phyloP scores from a whole-genome alignment of 2,888 invertebrate species.

The Pegoplata infirma region DNA sequence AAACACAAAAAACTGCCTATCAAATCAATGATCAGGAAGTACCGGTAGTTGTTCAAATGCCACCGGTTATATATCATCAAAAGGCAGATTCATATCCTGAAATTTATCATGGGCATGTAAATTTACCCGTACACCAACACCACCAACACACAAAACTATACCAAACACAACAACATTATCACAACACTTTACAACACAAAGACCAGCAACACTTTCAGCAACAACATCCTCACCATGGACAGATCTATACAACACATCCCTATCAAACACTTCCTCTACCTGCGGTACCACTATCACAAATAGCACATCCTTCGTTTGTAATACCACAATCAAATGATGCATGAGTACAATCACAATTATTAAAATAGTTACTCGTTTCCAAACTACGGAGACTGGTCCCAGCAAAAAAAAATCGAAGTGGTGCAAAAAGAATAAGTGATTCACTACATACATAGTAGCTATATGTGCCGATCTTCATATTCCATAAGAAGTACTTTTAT shows the following conservation, averaged over 20 bases:
- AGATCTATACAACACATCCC: not conserved
- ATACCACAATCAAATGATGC: not conserved
- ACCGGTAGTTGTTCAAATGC: conserved; percentile 61
- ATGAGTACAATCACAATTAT: not conserved
- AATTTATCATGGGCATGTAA: not conserved
- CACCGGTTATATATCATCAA: conserved; percentile 64
- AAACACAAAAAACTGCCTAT: conserved; percentile 26
- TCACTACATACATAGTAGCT: too few relatives aligned
- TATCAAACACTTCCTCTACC: not conserved
- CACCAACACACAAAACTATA: not conserved
- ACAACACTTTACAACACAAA: not conserved
- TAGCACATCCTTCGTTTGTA: not conserved
- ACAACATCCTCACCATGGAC: not conserved
- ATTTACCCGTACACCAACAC: not conserved
- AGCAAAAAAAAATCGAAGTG: too few relatives aligned
- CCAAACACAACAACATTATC: not conserved
- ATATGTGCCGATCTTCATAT: too few relatives aligned
- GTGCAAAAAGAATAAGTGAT: too few relatives aligned
- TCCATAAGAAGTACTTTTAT: too few relatives aligned
- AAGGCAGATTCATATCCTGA: conserved; percentile 6
- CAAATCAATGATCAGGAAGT: conserved; percentile 39
- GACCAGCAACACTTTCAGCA: not conserved
- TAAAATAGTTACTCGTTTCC: not conserved
- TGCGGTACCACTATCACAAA: not conserved
- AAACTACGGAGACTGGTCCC: too few relatives aligned